Conservation (phyloP, 2,888 invertebrate species). For the Caradrina kadenii region DNA sequence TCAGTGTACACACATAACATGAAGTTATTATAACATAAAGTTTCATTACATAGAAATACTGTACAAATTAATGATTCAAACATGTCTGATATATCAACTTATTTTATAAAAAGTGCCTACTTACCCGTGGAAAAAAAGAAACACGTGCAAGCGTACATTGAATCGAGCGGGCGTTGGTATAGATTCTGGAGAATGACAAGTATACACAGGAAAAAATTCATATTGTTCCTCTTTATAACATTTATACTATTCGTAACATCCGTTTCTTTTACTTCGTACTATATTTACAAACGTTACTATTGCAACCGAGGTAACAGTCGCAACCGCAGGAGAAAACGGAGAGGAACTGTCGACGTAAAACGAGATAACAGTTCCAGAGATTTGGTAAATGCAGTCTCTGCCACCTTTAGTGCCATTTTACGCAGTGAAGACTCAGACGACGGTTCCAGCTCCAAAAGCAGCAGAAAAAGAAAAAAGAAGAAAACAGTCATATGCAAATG, state of each 20-base stretch:
- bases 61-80: neutral
- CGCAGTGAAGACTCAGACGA: neutral
- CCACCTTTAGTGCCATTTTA: neutral
- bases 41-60: neutral
- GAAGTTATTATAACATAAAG: neutral
- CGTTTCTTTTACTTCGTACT: conserved; percentile 57
- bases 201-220: conserved; percentile 34
- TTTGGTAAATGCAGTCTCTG: neutral
- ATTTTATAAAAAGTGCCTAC: too few relatives aligned
- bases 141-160: neutral
- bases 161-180: neutral
- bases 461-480: neutral
- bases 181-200: neutral
- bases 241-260: conserved; percentile 64
- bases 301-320: too few relatives aligned
- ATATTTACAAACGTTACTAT: neutral
- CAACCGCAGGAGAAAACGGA: too few relatives aligned
- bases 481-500: neutral
- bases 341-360: too few relatives aligned
- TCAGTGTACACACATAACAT: neutral
- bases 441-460: neutral
- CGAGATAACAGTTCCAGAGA: too few relatives aligned
- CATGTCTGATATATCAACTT: neutral
- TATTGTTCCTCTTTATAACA: conserved; percentile 57
- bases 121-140: too few relatives aligned